Evolutionary conservation across 2,113 vertebrate genomes (phyloP).

Genomic region (Ornithorhynchus anatinus): DNA sequence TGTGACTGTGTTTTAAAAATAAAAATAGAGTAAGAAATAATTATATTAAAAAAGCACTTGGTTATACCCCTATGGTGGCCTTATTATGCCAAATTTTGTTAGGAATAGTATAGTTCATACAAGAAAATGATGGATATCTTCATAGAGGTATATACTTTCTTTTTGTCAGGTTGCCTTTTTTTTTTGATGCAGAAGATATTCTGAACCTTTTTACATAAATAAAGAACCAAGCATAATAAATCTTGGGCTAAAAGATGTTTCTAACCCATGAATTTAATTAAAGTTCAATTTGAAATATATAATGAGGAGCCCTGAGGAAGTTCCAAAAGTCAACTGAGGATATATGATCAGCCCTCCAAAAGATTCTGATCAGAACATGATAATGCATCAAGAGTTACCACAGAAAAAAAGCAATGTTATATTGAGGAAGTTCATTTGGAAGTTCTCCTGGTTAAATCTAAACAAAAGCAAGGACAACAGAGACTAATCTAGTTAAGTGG

Average conservation of each 20-base stretch:
- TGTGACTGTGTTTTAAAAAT: too few relatives aligned
- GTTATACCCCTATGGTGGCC: too few relatives aligned
- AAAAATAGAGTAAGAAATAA: too few relatives aligned
- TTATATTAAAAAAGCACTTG: too few relatives aligned
- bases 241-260: too few relatives aligned
- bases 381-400: not conserved
- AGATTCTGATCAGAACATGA: not conserved
- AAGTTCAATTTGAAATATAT: not conserved
- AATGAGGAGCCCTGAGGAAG: not conserved
- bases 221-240: conserved; percentile 56
- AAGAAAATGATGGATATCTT: too few relatives aligned
- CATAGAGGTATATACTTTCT: too few relatives aligned
- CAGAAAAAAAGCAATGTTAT: too few relatives aligned
- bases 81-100: too few relatives aligned
- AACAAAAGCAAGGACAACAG: not conserved
- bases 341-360: not conserved
- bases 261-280: not conserved
- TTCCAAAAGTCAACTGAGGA: too few relatives aligned
- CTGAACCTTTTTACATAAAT: conserved; percentile 47
- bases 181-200: conserved; percentile 34
- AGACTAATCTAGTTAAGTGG: not conserved
- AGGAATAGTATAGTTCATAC: too few relatives aligned
- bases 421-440: not conserved
- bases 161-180: too few relatives aligned
- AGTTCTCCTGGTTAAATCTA: not conserved